Evolutionary conservation across 2,113 vertebrate species (phyloP).

Genomic region (Gracilinanus agilis): DNA sequence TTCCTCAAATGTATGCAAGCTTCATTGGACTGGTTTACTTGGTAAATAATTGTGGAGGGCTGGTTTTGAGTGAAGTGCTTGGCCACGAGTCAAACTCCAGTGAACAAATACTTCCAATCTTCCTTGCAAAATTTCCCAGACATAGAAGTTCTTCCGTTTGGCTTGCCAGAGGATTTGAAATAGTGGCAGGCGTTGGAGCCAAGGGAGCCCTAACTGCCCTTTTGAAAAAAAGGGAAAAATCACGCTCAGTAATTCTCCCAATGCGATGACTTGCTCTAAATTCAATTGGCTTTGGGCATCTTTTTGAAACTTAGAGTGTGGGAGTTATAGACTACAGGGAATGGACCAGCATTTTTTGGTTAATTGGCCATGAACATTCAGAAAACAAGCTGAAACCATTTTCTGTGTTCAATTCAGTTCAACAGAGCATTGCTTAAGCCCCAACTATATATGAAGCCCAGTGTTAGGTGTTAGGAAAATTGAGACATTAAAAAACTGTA

Average conservation of each 20-base stretch:
- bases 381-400: slow-evolving; percentile 28
- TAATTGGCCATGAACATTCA: slow-evolving; percentile 13
- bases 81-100: slow-evolving; percentile 49
- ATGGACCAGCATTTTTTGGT: not conserved
- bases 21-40: slow-evolving; percentile 43
- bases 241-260: slow-evolving; percentile 9
- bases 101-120: slow-evolving; percentile 62
- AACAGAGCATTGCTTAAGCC: not conserved
- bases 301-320: not conserved
- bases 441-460: not conserved
- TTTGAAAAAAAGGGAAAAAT: not conserved
- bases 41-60: slow-evolving; percentile 40
- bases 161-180: slow-evolving; percentile 45
- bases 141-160: slow-evolving; percentile 59
- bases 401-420: not conserved
- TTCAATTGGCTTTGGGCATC: not conserved
- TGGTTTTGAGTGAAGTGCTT: slow-evolving; percentile 49
- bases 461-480: slow-evolving; percentile 8
- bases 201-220: not conserved
- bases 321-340: not conserved
- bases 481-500: slow-evolving; percentile 44
- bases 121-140: slow-evolving; percentile 66
- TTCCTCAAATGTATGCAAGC: slow-evolving; percentile 48
- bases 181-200: slow-evolving; percentile 26
- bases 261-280: slow-evolving; percentile 4